Evolutionary conservation across 1,140 invertebrate genomes (phyloP), one percentile per base, ranked within the genome.

Genomic region (Trichonephila clavata): DNA sequence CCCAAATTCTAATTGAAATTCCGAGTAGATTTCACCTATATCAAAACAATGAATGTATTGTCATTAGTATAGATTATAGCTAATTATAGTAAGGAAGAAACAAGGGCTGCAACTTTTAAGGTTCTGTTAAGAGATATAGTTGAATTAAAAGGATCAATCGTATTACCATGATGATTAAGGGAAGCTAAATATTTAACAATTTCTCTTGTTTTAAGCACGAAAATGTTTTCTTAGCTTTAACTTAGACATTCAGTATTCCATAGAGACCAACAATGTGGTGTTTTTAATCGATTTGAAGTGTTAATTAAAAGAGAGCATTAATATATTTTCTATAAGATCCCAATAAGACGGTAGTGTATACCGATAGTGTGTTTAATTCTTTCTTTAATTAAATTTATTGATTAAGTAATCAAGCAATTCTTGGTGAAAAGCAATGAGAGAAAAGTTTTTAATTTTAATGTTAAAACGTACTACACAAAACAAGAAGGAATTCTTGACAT

Each of bases 1-100:
- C 50, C 50, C 8, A 20, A 59, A 84, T 57, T 57, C 81, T 84
- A 84, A 84, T 84, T 84, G 81, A 84, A 84, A 84, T 57, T n/a
- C 81, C 7, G 16, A 68, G 27, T 77, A 77, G 71, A 32, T 77
- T 77, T 27, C 71, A 27, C 27, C 27, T 39, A 77, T 39, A 77
- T 77, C 71, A 77, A 77, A 77, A 77, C 71, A 77, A 77, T 77
- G 27, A 27, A 39, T 39, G 32, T 6, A 13, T 6, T 50, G 10
- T 50, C 50, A 5, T 50, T 5, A 10, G 50, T 16, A 77, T 77
- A 16, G 32, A 27, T 1, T 68, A 68, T 2, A 32, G 18, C 71
- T 77, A 77, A 77, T 77, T 77, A 77, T 27, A 77, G 32, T 32
- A 71, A 32, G 10, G 68, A 27, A 71, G 27, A 71, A 16, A 16